Conservation (phyloP, 2,888 invertebrate genomes). For the Lithophane semibrunnea region DNA sequence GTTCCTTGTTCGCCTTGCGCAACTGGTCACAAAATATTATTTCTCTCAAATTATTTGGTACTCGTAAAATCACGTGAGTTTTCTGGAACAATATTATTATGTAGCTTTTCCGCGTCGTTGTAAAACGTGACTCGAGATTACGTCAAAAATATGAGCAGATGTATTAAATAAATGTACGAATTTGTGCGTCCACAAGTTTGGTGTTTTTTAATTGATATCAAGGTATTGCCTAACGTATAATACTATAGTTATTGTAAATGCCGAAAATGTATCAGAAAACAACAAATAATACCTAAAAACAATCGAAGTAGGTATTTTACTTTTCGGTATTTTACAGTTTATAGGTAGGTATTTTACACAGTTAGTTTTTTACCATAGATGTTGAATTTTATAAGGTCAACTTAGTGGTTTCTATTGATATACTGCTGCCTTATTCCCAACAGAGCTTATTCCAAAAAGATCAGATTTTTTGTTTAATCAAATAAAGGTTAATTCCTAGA, state of each 20-base stretch:
- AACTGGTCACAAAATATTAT: constrained; percentile 10
- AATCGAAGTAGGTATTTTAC: neutral
- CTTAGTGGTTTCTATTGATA: too few relatives aligned
- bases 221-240: neutral
- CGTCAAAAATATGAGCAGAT: constrained; percentile 4
- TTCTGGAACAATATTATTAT: constrained; percentile 13
- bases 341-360: neutral
- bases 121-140: constrained; percentile 26
- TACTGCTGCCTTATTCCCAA: neutral
- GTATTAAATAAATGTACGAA: neutral
- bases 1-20: constrained; percentile 18
- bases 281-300: neutral
- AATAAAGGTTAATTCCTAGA: neutral
- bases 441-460: neutral
- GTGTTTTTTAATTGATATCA: neutral
- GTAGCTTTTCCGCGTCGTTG: neutral
- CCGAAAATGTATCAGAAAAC: neutral
- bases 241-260: neutral
- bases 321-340: neutral
- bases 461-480: neutral
- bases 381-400: too few relatives aligned
- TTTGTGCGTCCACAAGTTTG: constrained; percentile 11
- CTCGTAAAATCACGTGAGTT: constrained; percentile 15
- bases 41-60: constrained; percentile 12
- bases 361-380: neutral